Conservation (phyloP, 2,797 vertebrate species). For the Antennarius maculatus region DNA sequence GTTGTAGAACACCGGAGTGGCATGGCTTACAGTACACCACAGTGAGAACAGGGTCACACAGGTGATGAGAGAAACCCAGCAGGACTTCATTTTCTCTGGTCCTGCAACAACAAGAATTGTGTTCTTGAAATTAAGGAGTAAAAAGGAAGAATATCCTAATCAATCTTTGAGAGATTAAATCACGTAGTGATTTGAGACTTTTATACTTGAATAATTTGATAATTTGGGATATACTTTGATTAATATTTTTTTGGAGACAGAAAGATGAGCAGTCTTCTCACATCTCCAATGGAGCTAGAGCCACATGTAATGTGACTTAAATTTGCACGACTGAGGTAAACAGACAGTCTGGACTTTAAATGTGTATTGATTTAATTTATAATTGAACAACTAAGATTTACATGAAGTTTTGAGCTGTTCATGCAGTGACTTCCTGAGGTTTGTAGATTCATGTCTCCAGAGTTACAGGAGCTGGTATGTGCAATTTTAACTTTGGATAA, state of each 20-base stretch:
- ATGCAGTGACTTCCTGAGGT: not conserved
- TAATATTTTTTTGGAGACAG: too few relatives aligned
- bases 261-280: not conserved
- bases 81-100: conserved; percentile 68
- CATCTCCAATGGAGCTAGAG: not conserved
- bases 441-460: not conserved
- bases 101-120: conserved; percentile 49
- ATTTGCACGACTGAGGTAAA: not conserved
- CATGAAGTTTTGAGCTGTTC: not conserved
- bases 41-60: conserved; percentile 71
- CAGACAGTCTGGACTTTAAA: not conserved
- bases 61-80: conserved; percentile 47
- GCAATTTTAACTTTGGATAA: not conserved
- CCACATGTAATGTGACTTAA: not conserved
- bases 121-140: not conserved
- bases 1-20: conserved; percentile 76
- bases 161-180: not conserved
- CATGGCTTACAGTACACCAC: conserved; percentile 56
- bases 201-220: not conserved
- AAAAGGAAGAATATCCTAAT: not conserved
- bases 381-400: not conserved
- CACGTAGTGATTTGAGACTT: not conserved
- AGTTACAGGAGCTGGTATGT: not conserved
- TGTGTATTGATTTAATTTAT: not conserved
- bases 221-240: not conserved